Percentiles rank a stretch among this genome's conserved stretches.
Evolutionary conservation across 2,113 vertebrate species (phyloP).

Genomic region (Gallinago media): DNA sequence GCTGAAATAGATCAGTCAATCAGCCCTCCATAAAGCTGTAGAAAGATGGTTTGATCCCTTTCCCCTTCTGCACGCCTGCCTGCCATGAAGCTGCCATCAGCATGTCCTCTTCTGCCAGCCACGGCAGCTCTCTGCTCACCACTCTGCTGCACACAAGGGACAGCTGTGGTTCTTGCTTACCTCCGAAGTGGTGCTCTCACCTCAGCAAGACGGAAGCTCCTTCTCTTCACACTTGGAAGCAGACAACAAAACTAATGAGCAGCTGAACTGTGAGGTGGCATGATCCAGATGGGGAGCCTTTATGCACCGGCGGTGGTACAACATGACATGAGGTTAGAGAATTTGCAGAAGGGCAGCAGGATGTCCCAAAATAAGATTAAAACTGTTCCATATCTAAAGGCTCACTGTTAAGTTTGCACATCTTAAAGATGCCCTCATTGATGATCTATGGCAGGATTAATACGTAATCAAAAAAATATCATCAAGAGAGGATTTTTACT

Average conservation of each 20-base stretch:
- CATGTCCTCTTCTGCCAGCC: not conserved
- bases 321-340: not conserved
- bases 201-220: not conserved
- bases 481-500: not conserved
- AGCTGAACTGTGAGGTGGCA: accelerated
- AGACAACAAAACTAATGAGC: not conserved
- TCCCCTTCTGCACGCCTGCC: accelerated
- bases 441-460: not conserved
- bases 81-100: not conserved
- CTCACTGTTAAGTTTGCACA: not conserved
- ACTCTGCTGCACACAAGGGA: not conserved
- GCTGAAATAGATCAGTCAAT: not conserved
- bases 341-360: not conserved
- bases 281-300: not conserved
- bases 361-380: not conserved
- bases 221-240: not conserved
- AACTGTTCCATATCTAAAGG: not conserved
- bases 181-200: not conserved
- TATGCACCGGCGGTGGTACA: accelerated
- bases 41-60: not conserved
- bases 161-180: accelerated
- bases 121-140: not conserved
- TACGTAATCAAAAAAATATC: not conserved
- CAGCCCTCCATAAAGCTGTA: not conserved
- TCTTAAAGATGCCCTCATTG: not conserved